A percentile compares a stretch with the other conserved stretches of the same genome.
Conservation (phyloP, 2,797 vertebrate genomes). For the Ataeniobius toweri region DNA sequence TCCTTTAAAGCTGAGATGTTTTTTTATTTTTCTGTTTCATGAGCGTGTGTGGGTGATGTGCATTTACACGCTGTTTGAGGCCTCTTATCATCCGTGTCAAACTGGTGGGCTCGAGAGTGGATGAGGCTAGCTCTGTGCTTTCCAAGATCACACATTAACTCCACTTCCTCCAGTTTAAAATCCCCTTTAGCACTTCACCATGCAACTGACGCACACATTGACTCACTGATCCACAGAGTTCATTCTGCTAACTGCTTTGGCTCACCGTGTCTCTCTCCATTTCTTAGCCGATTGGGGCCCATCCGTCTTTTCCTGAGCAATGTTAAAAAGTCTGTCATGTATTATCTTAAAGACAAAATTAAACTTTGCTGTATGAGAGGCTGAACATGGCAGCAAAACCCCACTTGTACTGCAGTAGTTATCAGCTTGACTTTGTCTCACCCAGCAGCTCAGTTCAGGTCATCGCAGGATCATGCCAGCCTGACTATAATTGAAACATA, state of each 20-base stretch:
- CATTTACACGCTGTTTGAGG: constrained; percentile 42
- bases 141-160: constrained; percentile 57
- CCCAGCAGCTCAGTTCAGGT: constrained; percentile 25
- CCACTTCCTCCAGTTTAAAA: constrained; percentile 55
- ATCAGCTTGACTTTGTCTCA: constrained; percentile 38
- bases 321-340: constrained; percentile 5
- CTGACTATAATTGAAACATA: constrained; percentile 73
- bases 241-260: constrained; percentile 52
- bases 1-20: constrained; percentile 35
- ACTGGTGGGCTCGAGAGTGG: constrained; percentile 52
- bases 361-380: constrained; percentile 3
- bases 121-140: constrained; percentile 44
- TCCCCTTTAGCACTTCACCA: constrained; percentile 46
- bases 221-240: constrained; percentile 58
- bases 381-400: constrained; percentile 11
- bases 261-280: constrained; percentile 37
- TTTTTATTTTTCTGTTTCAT: constrained; percentile 20
- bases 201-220: constrained; percentile 46
- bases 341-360: background rate
- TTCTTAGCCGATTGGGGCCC: constrained; percentile 33
- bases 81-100: constrained; percentile 59
- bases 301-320: constrained; percentile 7
- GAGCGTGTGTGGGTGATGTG: constrained; percentile 52
- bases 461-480: constrained; percentile 46
- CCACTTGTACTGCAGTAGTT: constrained; percentile 25